These are phyloP conservation scores for Cataglyphis altisquamis DNA, from an alignment of 2,888 invertebrate genomes.

Conservation along the genomic window DNA sequence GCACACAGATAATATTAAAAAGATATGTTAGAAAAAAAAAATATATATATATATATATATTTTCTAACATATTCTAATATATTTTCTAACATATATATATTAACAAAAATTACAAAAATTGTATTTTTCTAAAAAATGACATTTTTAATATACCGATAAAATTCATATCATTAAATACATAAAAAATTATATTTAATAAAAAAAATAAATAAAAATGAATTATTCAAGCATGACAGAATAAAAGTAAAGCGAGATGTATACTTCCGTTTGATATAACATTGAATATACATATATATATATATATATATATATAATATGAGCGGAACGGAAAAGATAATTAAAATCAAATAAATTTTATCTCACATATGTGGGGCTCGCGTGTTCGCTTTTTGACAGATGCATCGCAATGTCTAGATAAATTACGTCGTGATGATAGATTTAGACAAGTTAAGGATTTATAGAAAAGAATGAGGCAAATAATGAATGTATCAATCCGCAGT, in stretches of 20 bases:
- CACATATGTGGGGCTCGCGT: background rate
- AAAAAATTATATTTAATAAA: background rate
- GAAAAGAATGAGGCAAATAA: background rate
- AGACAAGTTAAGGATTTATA: background rate
- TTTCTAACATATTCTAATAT: too few species aligned
- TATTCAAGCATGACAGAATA: background rate
- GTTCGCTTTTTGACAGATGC: slow-evolving; percentile 12
- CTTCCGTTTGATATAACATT: background rate
- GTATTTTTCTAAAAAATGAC: background rate
- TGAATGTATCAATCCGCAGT: slow-evolving; percentile 39
- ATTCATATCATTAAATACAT: background rate
- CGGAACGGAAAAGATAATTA: slow-evolving; percentile 7
- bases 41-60: too few species aligned
- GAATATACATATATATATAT: too few species aligned
- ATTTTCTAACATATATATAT: too few species aligned
- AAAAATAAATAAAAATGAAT: background rate
- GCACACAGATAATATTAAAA: background rate
- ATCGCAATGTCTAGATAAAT: slow-evolving; percentile 12
- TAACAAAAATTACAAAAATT: background rate
- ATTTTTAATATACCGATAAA: background rate
- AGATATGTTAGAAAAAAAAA: background rate
- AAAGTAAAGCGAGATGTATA: background rate
- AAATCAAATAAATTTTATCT: background rate
- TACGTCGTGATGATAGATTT: background rate
- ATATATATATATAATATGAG: background rate